phyloP scores from a whole-genome alignment of 2,888 invertebrate genomes.

The Plutella xylostella region DNA sequence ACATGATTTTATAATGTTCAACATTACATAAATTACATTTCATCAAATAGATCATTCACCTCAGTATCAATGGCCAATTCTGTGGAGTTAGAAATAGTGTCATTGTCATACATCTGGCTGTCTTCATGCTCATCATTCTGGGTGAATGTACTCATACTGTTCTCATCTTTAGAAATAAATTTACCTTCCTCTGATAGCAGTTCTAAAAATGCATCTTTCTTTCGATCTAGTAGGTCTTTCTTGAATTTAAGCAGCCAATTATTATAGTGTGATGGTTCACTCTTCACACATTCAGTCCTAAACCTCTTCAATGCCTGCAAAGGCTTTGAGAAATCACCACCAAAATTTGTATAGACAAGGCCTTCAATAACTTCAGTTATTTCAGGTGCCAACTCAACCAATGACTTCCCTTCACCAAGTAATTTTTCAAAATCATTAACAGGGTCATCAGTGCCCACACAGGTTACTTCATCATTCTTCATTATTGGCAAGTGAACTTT shows the following conservation, averaged over 20 bases:
- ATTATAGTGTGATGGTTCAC: constrained; percentile 45
- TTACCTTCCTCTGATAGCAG: constrained; percentile 37
- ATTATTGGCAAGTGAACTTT: constrained; percentile 32
- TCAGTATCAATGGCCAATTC: constrained; percentile 44
- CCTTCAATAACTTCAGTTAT: constrained; percentile 50
- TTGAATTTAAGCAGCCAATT: constrained; percentile 50
- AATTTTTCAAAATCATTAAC: constrained; percentile 70
- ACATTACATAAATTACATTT: no score
- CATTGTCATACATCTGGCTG: constrained; percentile 53
- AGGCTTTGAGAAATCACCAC: constrained; percentile 45
- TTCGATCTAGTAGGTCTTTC: constrained; percentile 30
- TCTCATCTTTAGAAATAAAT: constrained; percentile 47
- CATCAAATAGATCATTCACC: constrained; percentile 56
- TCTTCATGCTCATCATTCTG: constrained; percentile 38
- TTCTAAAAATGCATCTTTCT: constrained; percentile 33
- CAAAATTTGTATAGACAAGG: constrained; percentile 43
- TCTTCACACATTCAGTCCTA: constrained; percentile 42
- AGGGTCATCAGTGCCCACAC: constrained; percentile 72
- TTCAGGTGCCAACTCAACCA: constrained; percentile 34
- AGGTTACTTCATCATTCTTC: constrained; percentile 27
- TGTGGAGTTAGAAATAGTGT: constrained; percentile 45
- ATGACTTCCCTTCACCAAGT: constrained; percentile 37
- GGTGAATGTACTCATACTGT: constrained; percentile 35
- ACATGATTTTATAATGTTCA: no score
- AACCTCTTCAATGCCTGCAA: constrained; percentile 41